Evolutionary conservation across 2,113 vertebrate species (phyloP), one percentile per base, ranked within the genome.

Genomic region (Heterocephalus glaber): DNA sequence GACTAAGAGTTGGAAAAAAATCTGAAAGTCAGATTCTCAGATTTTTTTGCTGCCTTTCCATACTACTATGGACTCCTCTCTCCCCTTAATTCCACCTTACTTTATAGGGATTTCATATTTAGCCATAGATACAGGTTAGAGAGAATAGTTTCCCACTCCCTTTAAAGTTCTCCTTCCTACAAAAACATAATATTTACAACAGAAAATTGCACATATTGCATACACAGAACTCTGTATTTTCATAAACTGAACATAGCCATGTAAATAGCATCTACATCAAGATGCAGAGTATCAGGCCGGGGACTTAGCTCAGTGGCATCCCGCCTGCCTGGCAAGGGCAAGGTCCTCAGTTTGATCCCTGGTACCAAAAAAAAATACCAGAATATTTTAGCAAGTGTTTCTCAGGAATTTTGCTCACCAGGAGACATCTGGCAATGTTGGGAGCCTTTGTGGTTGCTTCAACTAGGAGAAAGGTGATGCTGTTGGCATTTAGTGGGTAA

Each of bases 111-210:
- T 11, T 96, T 60, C 28, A 54, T 54, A 90, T 3, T 80, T 54
- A 86, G 24, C 49, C 2, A 58, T 13, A 94, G 81, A 80, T 86
- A 79, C 9, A 89, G 26, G 54, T 74, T 85, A 89, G 11, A 83
- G 19, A 92, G 28, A 35, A 84, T 63, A 14, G 35, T 89, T 89
- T 33, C 70, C 79, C 68, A 88, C 1, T 82, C 54, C 7, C 33
- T 72, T 72, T 61, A 13, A 38, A 77, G n/a, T 79, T 81, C 7
- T 68, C 83, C 10, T 41, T 94, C 84, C 83, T 96, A 66, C 24
- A 60, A 44, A 95, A 97, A 96, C 4, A 68, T 30, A 93, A 90
- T 5, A 92, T 81, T 97, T 52, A 84, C 35, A 86, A 89, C 24
- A 89, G 91, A 95, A 86, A 95, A 90, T 20, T 86, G 20, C 13